Evolutionary conservation across 2,797 vertebrate species (phyloP), one percentile per base, ranked within the genome.

Genomic region (Pelodytes ibericus): DNA sequence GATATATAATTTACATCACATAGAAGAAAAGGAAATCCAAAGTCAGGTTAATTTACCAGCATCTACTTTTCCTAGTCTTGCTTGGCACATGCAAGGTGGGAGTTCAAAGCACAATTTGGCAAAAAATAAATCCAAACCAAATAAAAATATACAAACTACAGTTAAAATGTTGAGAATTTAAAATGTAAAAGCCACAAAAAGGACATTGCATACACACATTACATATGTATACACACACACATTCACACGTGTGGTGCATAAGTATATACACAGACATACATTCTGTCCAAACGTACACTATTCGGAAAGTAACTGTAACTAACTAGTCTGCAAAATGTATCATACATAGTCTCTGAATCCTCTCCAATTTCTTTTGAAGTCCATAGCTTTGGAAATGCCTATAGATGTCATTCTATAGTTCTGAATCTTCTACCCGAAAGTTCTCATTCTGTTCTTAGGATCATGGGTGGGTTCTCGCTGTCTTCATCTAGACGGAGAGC

Each of bases 11-110:
- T 39, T 39, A 22, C 20, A 53, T 53, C 16, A 53, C 22, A 25
- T 7, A 53, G 49, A 22, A 22, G 20, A 16, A 22, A 53, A 53
- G 24, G 24, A 5, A 53, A 22, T 22, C 49, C 20, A 77, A 59
- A 27, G 56, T 59, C 30, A 80, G 75, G 67, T 27, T 75, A 58
- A 80, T 70, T 71, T 77, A 79, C 88, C 66, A 80, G 86, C 82
- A 83, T 84, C 80, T 77, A 16, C 64, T 70, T 84, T 80, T 85
- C 84, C 83, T 78, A 80, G 25, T 81, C 82, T 92, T 92, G 84
- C 89, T 95, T 96, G 95, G 96, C 96, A 98, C 95, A 98, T 98
- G 96, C 96, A 97, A 96, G 96, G 95, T 95, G 85, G 89, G 86
- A 83, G 87, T 75, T 86, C 80, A 1, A 72, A 83, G 88, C 86